These are phyloP conservation scores for Artibeus lituratus DNA, from an alignment of 2,797 vertebrate genomes.

Conservation along the genomic window DNA sequence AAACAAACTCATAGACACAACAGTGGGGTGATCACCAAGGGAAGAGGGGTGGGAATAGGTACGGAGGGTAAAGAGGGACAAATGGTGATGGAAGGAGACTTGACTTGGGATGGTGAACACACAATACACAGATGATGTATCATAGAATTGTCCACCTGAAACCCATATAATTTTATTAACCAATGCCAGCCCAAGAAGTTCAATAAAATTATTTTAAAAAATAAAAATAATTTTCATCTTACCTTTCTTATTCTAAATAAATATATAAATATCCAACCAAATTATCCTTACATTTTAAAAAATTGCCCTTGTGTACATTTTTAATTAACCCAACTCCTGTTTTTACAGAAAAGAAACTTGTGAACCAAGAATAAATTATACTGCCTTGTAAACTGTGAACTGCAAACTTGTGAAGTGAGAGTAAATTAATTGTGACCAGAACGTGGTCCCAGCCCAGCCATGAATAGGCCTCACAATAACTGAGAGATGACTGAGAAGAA, in stretches of 20 bases:
- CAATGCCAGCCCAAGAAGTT: not conserved
- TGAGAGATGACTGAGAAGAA: not conserved
- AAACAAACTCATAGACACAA: not conserved
- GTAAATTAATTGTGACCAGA: constrained; percentile 20
- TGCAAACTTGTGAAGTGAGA: not conserved
- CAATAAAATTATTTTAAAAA: not conserved
- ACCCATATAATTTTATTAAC: not conserved
- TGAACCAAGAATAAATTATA: constrained; percentile 24
- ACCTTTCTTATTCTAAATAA: not conserved
- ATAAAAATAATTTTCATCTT: not conserved
- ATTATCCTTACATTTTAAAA: not conserved
- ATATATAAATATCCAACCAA: not conserved
- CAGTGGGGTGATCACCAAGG: not conserved
- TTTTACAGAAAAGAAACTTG: constrained; percentile 25
- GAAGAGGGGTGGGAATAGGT: not conserved
- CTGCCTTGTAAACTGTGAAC: constrained; percentile 35
- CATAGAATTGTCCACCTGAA: not conserved
- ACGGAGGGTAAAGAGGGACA: not conserved
- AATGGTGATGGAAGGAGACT: not conserved
- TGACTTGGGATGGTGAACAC: not conserved
- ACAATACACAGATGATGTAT: not conserved
- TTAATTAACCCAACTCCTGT: not conserved
- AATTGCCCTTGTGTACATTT: not conserved
- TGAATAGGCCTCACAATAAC: not conserved
- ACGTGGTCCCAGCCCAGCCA: not conserved